phyloP scores from a whole-genome alignment of 2,797 vertebrate genomes.

The Vireo griseus region DNA sequence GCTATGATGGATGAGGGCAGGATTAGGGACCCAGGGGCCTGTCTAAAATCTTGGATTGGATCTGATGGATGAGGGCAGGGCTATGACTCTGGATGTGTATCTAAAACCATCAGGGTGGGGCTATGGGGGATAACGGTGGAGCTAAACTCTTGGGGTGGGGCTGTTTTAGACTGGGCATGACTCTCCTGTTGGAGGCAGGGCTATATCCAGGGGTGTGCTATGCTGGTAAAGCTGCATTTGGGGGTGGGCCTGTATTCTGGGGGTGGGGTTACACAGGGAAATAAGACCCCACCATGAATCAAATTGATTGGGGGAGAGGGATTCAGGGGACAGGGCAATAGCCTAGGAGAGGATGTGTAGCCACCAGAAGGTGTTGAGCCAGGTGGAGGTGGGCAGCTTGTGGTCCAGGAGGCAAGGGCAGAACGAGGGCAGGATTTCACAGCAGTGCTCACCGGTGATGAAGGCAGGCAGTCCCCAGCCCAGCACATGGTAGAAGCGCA shows the following conservation, averaged over 20 bases:
- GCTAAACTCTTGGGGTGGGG: background rate
- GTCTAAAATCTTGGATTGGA: background rate
- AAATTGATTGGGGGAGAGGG: background rate
- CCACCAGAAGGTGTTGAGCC: background rate
- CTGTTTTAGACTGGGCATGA: background rate
- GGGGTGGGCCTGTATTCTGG: no score
- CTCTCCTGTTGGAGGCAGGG: background rate
- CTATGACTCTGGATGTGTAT: background rate
- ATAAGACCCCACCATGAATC: background rate
- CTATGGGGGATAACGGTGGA: background rate
- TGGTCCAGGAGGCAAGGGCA: no score
- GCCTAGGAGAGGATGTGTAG: background rate
- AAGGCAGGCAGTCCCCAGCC: constrained; percentile 96
- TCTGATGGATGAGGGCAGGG: background rate
- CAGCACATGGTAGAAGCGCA: constrained; percentile 96
- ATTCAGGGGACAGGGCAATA: background rate
- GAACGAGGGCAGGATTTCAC: background rate
- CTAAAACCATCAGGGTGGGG: background rate
- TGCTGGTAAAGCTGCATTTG: background rate
- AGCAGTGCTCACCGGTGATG: constrained; percentile 82
- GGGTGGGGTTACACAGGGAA: background rate
- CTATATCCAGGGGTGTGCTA: background rate
- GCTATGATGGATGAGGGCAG: background rate
- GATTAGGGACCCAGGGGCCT: no score
- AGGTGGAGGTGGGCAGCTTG: background rate